Base-by-base conservation (phyloP, 2,113 vertebrate genomes). In the Puntigrus tetrazona region DNA sequence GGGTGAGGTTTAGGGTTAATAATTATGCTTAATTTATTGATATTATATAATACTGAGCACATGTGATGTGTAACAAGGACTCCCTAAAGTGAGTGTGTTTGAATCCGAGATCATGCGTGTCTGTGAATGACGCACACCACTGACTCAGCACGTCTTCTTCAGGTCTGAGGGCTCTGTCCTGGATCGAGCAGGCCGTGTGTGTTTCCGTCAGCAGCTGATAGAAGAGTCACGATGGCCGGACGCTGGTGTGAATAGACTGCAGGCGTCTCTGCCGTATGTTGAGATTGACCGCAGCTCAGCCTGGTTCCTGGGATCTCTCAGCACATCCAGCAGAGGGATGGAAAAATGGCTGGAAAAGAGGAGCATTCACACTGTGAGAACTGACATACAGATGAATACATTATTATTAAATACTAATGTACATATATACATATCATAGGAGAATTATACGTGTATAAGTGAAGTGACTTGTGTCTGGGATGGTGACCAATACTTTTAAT, bases 271-370 rank as follows among this genome's bases (percentile, higher is more conserved):
- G 61, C 73, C 59, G 34, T 34, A 59, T 77, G 74, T 59, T 43
- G 52, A 81, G 47, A 43, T 52, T 50, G 5, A 72, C 7, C 9
- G 34, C 59, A n/a, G 63, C 61, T 52, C 18, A 31, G 2, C 34
- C 45, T 47, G 76, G 90, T 67, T 88, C 86, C 84, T 83, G 38
- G 8, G n/a, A 41, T 67, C 89, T 34, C 91, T 89, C 90, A 89
- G 90, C 82, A 89, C 34, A 47, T 50, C 91, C 87, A 88, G 83
- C 65, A 88, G 89, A 92, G 93, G 90, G 84, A 95, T 95, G 94
- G 94, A 95, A 77, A 92, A 90, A 52, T 95, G 94, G 94, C 85
- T 92, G 77, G 93, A 95, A 70, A 93, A 93, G 31, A 92, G 92
- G 76, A 92, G 93, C 78, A 89, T 94, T 82, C 94, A 95, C 89